Conservation (phyloP, 2,888 invertebrate species). For the Lithophane socia region DNA sequence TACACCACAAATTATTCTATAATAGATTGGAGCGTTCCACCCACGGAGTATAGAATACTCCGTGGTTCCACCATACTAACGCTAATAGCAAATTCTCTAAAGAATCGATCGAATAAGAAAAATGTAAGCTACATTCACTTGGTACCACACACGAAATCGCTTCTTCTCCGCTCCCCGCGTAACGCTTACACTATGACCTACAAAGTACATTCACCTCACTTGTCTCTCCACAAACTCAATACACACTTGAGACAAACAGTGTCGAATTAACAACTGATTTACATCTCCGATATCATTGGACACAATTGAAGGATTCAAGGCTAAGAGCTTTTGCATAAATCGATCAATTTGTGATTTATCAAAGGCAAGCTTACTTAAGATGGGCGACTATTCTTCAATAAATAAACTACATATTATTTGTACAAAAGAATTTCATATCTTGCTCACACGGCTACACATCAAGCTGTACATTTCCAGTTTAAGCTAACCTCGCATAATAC, state of each 20-base stretch:
- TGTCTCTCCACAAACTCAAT: constrained; percentile 76
- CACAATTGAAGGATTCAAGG: constrained; percentile 18
- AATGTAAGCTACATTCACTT: background rate
- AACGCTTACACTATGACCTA: constrained; percentile 46
- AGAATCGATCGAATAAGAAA: background rate
- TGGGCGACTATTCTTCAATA: background rate
- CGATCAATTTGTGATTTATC: constrained; percentile 2
- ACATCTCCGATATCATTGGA: constrained; percentile 35
- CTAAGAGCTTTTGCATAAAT: constrained; percentile 2
- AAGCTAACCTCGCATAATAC: no score
- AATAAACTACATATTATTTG: no score
- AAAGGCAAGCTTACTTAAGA: background rate
- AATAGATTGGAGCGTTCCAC: no score
- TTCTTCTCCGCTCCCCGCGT: constrained; percentile 48
- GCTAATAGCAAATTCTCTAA: background rate
- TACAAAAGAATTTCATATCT: background rate
- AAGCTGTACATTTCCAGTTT: no score
- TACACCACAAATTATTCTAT: no score
- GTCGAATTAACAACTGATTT: constrained; percentile 78
- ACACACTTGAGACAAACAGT: constrained; percentile 72
- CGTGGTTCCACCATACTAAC: no score
- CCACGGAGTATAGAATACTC: no score
- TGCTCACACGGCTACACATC: background rate
- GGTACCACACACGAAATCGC: constrained; percentile 30
- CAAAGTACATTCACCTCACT: constrained; percentile 66